Base-by-base conservation (phyloP, 1,140 invertebrate species). In the Cepaea nemoralis region DNA sequence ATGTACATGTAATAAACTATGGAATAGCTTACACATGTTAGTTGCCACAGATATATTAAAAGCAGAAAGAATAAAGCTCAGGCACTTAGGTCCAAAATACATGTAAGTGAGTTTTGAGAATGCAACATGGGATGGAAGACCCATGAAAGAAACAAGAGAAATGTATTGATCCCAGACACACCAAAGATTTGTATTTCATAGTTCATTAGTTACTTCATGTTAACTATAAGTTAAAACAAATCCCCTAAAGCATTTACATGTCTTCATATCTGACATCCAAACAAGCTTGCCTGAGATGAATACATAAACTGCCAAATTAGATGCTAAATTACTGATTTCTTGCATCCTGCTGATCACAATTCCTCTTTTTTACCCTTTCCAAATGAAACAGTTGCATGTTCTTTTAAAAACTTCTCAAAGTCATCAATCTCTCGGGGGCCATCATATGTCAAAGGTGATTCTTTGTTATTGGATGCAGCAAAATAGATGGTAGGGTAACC, bases 401-500 rank as follows among this genome's bases (percentile, higher is more conserved):
- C 95, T 74, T 98, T 95, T 87, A 99, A 95, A 92, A 97, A 99
- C 88, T 98, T 97, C 70, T 99, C 91, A 91, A 99, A 98, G 88
- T 99, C 98, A 69, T 99, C 95, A 0, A 98, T 87, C 84, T 97
- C 96, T 80, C 98, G 95, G 24, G 97, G 97, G 87, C 97, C 97
- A 91, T 95, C 91, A 91, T 99, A 99, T 91, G 94, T 94, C 8
- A 96, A 93, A 35, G 98, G 98, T 83, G 93, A 94, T 82, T 94
- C 92, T 90, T 97, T 97, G 42, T 92, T 91, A 87, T 97, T 94
- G 22, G 78, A 71, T 39, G 78, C 95, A 71, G 95, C 94, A 96
- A 97, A 99, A 93, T 94, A 99, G 45, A 99, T 94, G 0, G 99
- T 99, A 27, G 99, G 99, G 94, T 98, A 99, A 55, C 93, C 98